These are phyloP conservation scores for Alcis repandata DNA, from an alignment of 2,888 invertebrate genomes.

Conservation along the genomic window DNA sequence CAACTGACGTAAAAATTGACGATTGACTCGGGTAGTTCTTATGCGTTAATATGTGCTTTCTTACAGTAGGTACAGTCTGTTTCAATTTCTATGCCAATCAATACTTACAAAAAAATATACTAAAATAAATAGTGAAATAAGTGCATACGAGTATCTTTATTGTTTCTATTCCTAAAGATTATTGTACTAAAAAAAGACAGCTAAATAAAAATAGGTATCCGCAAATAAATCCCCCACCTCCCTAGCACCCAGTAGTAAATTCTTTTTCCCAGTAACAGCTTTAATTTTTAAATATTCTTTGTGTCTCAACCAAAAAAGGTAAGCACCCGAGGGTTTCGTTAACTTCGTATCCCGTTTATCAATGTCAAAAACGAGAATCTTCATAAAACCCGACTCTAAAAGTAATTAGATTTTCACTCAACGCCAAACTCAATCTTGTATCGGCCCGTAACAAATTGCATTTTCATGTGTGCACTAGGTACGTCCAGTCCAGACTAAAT, in stretches of 20 bases:
- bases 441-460: slow-evolving; percentile 63
- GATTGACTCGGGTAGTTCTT: too few species aligned
- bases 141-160: too few species aligned
- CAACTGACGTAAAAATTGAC: too few species aligned
- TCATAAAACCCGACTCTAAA: slow-evolving; percentile 32
- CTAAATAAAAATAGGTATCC: too few species aligned
- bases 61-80: too few species aligned
- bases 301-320: background rate
- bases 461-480: slow-evolving; percentile 65
- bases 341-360: slow-evolving; percentile 1
- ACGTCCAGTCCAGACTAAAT: slow-evolving; percentile 68
- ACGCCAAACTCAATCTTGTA: slow-evolving; percentile 47
- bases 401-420: slow-evolving; percentile 44
- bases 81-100: too few species aligned
- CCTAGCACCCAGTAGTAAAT: background rate
- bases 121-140: too few species aligned
- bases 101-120: too few species aligned
- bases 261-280: background rate
- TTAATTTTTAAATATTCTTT: background rate
- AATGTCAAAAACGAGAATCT: slow-evolving; percentile 7
- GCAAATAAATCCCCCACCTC: background rate
- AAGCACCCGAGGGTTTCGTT: background rate
- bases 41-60: too few species aligned
- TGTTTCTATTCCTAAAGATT: too few species aligned
- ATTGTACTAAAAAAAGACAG: too few species aligned